Conservation (phyloP, 2,113 vertebrate species). For the Oryzias woworae region DNA sequence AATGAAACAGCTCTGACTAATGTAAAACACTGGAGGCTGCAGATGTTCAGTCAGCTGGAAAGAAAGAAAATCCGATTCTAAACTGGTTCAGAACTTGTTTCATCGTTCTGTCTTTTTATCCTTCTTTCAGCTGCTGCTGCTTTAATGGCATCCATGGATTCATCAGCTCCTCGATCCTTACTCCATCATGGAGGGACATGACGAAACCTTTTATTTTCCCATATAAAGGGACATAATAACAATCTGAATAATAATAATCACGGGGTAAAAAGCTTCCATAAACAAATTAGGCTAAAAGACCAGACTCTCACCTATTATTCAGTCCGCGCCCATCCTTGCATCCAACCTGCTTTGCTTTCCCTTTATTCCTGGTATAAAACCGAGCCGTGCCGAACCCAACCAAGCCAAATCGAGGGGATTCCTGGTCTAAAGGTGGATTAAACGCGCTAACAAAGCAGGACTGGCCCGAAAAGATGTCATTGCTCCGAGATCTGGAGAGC, state of each 20-base stretch:
- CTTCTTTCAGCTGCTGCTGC: slow-evolving; percentile 7
- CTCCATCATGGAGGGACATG: slow-evolving; percentile 25
- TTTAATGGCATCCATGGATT: slow-evolving; percentile 47
- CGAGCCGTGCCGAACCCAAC: neutral
- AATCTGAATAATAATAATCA: too few species aligned
- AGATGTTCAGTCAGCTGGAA: too few species aligned
- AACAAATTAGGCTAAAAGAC: too few species aligned
- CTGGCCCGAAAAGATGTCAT: slow-evolving; percentile 49
- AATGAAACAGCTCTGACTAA: too few species aligned
- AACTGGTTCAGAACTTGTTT: neutral
- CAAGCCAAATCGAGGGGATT: too few species aligned
- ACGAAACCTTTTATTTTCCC: neutral
- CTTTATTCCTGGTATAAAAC: neutral
- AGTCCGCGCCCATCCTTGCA: neutral
- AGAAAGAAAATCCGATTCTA: neutral
- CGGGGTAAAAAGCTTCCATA: too few species aligned
- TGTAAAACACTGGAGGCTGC: too few species aligned
- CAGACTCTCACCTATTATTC: neutral
- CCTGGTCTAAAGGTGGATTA: neutral
- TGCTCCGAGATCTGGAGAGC: slow-evolving; percentile 45
- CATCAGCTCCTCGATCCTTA: slow-evolving; percentile 33
- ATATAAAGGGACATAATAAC: too few species aligned
- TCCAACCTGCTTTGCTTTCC: neutral
- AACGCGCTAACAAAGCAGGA: neutral
- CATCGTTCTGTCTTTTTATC: neutral